Evolutionary conservation across 2,113 vertebrate genomes (phyloP).

Genomic region (Coracopsis vasa): DNA sequence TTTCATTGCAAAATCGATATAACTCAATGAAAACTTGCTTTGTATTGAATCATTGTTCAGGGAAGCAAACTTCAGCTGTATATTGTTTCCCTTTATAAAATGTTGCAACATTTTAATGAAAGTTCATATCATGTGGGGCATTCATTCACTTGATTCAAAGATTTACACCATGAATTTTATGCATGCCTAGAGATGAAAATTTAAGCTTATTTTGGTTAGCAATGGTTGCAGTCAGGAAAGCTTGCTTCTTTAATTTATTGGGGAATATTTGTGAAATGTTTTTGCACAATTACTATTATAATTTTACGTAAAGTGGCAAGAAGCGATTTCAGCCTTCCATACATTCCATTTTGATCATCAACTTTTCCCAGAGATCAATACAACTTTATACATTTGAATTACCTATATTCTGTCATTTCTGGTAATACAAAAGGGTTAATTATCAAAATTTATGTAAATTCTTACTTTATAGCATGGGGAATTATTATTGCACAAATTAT

Average conservation of each 20-base stretch:
- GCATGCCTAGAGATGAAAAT: not conserved
- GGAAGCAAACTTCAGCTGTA: not conserved
- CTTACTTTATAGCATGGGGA: not conserved
- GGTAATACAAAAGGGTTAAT: not conserved
- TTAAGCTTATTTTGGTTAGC: constrained; percentile 18
- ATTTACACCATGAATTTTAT: constrained; percentile 11
- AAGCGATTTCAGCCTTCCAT: not conserved
- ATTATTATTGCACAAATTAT: not conserved
- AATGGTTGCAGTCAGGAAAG: not conserved
- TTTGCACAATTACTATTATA: not conserved
- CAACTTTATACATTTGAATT: not conserved
- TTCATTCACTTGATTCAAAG: constrained; percentile 9
- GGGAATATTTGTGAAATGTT: not conserved
- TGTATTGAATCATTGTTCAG: constrained; percentile 16
- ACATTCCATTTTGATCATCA: not conserved
- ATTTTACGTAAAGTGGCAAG: not conserved
- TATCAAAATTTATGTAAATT: not conserved
- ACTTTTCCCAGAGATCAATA: not conserved
- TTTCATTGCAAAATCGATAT: constrained; percentile 10
- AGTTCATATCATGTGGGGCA: not conserved
- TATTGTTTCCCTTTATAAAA: constrained; percentile 19
- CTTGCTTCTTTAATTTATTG: not conserved
- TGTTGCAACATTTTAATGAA: constrained; percentile 44
- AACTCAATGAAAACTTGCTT: not conserved
- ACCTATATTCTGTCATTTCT: not conserved